Conservation (phyloP, 2,888 invertebrate genomes). For the Ephialtes manifestator region DNA sequence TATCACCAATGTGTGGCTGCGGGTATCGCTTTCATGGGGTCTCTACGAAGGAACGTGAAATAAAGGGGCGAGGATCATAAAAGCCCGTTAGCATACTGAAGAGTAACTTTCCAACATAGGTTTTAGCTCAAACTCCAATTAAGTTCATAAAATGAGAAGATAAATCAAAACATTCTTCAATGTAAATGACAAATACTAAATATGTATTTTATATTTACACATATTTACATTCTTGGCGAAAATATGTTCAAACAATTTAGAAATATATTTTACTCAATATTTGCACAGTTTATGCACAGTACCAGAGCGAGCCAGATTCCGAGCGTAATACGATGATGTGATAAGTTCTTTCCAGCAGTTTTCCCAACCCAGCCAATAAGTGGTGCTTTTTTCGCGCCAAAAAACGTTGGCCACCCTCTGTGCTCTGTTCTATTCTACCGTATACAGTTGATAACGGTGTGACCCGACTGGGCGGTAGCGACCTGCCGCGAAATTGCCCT, state of each 20-base stretch:
- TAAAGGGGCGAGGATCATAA: no score
- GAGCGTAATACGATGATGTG: background rate
- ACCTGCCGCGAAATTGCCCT: conserved; percentile 51
- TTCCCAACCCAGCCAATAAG: background rate
- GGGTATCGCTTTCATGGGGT: no score
- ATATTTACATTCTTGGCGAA: background rate
- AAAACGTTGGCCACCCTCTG: conserved; percentile 9
- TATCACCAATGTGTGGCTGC: no score
- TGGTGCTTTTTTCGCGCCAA: background rate
- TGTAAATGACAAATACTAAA: background rate
- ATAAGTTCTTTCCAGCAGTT: background rate
- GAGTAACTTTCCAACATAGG: no score
- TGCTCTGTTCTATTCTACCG: background rate
- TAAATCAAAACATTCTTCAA: background rate
- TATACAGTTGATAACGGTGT: conserved; percentile 18
- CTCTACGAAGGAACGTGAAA: no score
- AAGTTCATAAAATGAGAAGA: background rate
- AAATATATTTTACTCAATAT: background rate
- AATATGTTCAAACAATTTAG: background rate
- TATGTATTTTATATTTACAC: background rate
- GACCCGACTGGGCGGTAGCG: conserved; percentile 4
- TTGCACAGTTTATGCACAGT: background rate
- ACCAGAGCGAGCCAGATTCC: background rate
- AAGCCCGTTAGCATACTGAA: no score
- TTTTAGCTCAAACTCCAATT: background rate